Evolutionary conservation across 2,113 vertebrate genomes (phyloP).

Genomic region (Gasterosteus nipponicus): DNA sequence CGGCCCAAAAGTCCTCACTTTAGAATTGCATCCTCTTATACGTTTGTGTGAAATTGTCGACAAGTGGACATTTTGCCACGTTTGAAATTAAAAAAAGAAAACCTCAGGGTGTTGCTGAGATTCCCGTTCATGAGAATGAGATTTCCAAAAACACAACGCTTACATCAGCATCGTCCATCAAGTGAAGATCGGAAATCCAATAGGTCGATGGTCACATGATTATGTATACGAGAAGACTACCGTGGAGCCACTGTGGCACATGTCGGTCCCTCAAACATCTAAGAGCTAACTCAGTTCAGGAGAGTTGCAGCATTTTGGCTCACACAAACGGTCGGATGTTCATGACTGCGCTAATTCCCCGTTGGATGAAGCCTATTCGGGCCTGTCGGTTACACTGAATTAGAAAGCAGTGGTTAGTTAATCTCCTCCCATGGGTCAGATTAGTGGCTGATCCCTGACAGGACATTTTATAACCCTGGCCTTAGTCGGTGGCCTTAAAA

Average conservation of each 20-base stretch:
- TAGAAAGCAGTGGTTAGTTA: slow-evolving; percentile 52
- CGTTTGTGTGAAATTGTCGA: too few species aligned
- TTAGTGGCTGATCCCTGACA: slow-evolving; percentile 45
- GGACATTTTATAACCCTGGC: slow-evolving; percentile 9
- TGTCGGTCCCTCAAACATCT: neutral
- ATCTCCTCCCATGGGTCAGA: slow-evolving; percentile 44
- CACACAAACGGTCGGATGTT: slow-evolving; percentile 63
- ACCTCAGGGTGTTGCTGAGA: neutral
- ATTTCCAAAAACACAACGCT: neutral
- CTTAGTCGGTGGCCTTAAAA: neutral
- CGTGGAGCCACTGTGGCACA: neutral
- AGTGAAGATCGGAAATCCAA: neutral
- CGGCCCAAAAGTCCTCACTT: too few species aligned
- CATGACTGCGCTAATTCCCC: slow-evolving; percentile 31
- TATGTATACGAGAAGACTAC: neutral
- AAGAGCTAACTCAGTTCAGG: neutral
- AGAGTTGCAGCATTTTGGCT: slow-evolving; percentile 6
- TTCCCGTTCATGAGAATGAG: neutral
- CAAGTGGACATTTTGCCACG: neutral
- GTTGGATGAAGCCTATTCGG: slow-evolving; percentile 56
- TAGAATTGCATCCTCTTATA: too few species aligned
- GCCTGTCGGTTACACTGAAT: slow-evolving; percentile 66
- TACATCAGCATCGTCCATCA: neutral
- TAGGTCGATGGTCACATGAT: neutral
- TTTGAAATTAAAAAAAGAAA: neutral